Evolutionary conservation across 2,113 vertebrate species (phyloP).

Genomic region (Boulengeromyrus knoepffleri): DNA sequence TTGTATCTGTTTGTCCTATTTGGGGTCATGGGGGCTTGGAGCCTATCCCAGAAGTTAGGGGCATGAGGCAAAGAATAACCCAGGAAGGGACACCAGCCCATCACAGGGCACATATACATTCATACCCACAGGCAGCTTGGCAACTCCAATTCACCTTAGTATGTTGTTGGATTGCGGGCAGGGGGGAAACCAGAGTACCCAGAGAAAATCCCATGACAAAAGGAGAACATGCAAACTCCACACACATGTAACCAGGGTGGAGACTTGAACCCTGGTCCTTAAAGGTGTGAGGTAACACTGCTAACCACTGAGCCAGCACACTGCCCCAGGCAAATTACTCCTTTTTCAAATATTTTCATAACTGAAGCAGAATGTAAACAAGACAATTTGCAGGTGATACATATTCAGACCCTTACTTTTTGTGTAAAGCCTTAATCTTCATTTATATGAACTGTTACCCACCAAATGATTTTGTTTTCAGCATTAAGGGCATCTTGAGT

Average conservation of each 20-base stretch:
- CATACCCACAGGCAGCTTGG: not conserved
- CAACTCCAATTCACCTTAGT: not conserved
- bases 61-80: not conserved
- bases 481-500: not conserved
- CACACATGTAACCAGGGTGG: not conserved
- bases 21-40: not conserved
- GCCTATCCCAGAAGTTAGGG: not conserved
- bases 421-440: constrained; percentile 4
- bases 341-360: constrained; percentile 31
- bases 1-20: not conserved
- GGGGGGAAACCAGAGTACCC: not conserved
- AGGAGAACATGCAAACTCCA: not conserved
- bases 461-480: constrained; percentile 24
- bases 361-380: constrained; percentile 35
- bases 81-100: not conserved
- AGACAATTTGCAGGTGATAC: constrained; percentile 31
- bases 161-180: not conserved
- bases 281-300: not conserved
- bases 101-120: not conserved
- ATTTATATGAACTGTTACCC: not conserved
- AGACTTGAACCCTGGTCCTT: not conserved
- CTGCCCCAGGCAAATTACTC: not conserved
- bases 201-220: not conserved
- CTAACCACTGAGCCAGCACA: not conserved
- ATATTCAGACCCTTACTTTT: constrained; percentile 12